A percentile compares a stretch with the other conserved stretches of the same genome.
Conservation (phyloP, 2,797 vertebrate species). For the Sandelia bainsii region DNA sequence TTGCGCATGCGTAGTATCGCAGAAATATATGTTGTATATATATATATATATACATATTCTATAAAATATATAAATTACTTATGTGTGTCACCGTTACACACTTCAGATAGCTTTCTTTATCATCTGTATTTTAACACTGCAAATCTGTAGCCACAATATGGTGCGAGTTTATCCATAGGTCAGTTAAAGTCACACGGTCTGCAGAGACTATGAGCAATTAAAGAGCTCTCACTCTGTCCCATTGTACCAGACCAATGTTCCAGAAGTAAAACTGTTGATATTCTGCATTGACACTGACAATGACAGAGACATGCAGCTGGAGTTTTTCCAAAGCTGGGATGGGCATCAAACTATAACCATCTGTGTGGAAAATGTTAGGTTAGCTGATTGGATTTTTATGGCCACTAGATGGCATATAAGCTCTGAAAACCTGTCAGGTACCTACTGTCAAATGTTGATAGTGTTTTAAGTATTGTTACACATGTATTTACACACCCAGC, state of each 20-base stretch:
- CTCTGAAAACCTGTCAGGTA: too few relatives aligned
- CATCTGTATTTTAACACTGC: background rate
- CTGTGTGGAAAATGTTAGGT: background rate
- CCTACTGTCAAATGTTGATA: too few relatives aligned
- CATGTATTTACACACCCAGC: too few relatives aligned
- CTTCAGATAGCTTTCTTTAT: background rate
- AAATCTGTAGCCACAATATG: background rate
- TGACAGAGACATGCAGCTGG: constrained; percentile 6
- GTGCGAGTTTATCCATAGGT: background rate
- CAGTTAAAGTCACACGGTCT: background rate
- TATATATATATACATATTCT: too few relatives aligned
- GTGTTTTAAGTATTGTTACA: too few relatives aligned
- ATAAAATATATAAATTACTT: background rate
- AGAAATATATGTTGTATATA: background rate
- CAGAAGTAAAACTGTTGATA: constrained; percentile 45
- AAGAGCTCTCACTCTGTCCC: background rate
- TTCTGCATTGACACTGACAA: constrained; percentile 9
- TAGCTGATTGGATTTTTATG: background rate
- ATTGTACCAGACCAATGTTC: constrained; percentile 1
- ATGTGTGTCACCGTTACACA: background rate
- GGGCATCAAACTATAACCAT: constrained; percentile 20
- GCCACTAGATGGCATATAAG: too few relatives aligned
- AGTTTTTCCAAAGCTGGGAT: background rate
- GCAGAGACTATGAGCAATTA: constrained; percentile 10
- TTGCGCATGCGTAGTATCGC: constrained; percentile 40